These are phyloP conservation scores for Trialeurodes vaporariorum DNA, from an alignment of 1,140 invertebrate genomes.

Conservation along the genomic window DNA sequence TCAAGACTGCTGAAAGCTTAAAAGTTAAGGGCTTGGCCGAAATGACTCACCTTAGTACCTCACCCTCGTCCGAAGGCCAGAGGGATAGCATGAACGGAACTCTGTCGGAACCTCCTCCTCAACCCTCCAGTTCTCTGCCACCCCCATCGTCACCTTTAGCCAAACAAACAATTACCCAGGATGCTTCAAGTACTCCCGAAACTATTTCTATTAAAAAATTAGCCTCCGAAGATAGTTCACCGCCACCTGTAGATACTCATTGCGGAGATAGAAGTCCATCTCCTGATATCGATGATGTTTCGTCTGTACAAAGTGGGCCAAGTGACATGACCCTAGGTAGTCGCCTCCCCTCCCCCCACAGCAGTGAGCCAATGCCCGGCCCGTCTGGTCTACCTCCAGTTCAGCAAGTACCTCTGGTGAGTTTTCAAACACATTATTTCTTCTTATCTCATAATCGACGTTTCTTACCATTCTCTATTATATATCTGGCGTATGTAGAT, in stretches of 20 bases:
- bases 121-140: slow-evolving; percentile 33
- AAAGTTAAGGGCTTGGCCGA: slow-evolving; percentile 84
- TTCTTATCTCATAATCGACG: no score
- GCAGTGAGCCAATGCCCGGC: slow-evolving; percentile 54
- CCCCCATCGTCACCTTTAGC: slow-evolving; percentile 16
- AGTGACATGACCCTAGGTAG: slow-evolving; percentile 40
- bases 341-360: slow-evolving; percentile 44
- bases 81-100: slow-evolving; percentile 12
- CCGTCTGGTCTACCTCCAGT: slow-evolving; percentile 67
- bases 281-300: slow-evolving; percentile 37
- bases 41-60: slow-evolving; percentile 51
- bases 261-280: no score
- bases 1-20: slow-evolving; percentile 85
- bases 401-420: slow-evolving; percentile 75
- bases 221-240: no score
- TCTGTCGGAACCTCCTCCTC: slow-evolving; percentile 34
- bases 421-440: no score
- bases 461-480: no score
- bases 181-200: slow-evolving; percentile 23
- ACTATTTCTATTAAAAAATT: no score
- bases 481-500: no score
- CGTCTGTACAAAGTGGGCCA: slow-evolving; percentile 40
- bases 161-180: slow-evolving; percentile 28
- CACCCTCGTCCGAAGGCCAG: slow-evolving; percentile 21
- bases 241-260: no score